These are phyloP conservation scores for Promerops cafer DNA, from an alignment of 2,113 vertebrate genomes.

Conservation along the genomic window DNA sequence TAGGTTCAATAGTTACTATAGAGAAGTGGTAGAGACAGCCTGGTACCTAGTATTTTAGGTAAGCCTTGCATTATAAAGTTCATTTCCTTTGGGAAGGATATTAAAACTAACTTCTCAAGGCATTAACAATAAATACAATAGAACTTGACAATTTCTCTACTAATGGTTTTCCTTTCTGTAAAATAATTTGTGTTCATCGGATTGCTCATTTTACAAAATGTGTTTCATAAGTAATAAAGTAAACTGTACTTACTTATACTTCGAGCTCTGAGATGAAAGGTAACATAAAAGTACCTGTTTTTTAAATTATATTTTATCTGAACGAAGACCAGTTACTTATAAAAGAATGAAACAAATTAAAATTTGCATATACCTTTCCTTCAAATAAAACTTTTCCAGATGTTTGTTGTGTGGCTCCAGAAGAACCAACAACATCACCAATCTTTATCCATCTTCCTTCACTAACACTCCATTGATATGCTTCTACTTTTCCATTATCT, in stretches of 20 bases:
- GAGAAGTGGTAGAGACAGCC: neutral
- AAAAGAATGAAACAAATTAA: neutral
- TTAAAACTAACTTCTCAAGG: neutral
- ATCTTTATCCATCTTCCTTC: slow-evolving; percentile 93
- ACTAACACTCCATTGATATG: slow-evolving; percentile 80
- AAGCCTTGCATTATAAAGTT: neutral
- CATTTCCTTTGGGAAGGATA: neutral
- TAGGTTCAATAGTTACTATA: neutral
- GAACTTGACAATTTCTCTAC: neutral
- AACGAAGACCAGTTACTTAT: neutral
- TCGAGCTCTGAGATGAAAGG: neutral
- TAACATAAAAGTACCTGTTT: neutral
- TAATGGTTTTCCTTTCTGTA: neutral
- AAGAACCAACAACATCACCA: slow-evolving; percentile 95
- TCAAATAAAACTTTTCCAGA: slow-evolving; percentile 92
- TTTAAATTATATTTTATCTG: neutral
- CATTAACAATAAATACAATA: neutral
- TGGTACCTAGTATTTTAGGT: neutral
- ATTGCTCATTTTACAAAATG: neutral
- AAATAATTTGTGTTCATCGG: neutral
- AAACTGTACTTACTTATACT: neutral
- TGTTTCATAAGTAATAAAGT: neutral
- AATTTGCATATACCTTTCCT: slow-evolving; percentile 84
- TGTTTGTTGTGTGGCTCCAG: slow-evolving; percentile 85
- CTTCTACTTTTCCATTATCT: slow-evolving; percentile 77